These are phyloP conservation scores for Cosmorhoe ocellata DNA, from an alignment of 2,888 invertebrate genomes.

Conservation along the genomic window DNA sequence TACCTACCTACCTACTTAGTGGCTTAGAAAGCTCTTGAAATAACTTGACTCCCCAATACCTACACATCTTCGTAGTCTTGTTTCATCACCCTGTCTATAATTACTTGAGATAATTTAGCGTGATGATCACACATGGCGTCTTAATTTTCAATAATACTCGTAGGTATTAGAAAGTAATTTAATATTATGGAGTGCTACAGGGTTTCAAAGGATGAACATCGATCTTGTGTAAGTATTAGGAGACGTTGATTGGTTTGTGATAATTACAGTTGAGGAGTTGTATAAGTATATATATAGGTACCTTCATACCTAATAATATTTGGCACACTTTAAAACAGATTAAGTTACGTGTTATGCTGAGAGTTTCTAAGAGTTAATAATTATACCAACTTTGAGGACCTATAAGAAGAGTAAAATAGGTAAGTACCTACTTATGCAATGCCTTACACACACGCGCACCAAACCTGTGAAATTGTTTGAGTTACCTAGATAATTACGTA, in stretches of 20 bases:
- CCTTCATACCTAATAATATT: background rate
- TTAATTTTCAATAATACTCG: slow-evolving; percentile 22
- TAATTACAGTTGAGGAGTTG: slow-evolving; percentile 29
- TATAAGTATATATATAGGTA: background rate
- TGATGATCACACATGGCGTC: slow-evolving; percentile 37
- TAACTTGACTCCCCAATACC: no score
- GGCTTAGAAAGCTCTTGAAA: no score
- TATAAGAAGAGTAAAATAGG: no score
- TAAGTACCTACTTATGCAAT: no score
- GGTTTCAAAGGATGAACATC: slow-evolving; percentile 37
- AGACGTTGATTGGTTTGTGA: slow-evolving; percentile 46
- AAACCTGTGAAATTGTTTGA: no score
- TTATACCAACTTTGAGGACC: no score
- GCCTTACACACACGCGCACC: no score
- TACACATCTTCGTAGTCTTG: no score
- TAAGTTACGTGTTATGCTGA: background rate
- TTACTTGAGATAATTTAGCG: slow-evolving; percentile 41
- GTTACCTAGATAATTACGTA: no score
- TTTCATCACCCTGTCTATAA: slow-evolving; percentile 40
- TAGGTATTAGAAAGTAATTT: background rate
- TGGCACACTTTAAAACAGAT: slow-evolving; percentile 6
- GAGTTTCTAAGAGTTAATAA: background rate
- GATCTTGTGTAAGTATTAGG: slow-evolving; percentile 30
- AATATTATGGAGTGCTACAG: slow-evolving; percentile 22
- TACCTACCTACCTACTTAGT: no score